Evolutionary conservation across 2,888 invertebrate genomes (phyloP), one percentile per base, ranked within the genome.

Genomic region (Plebejus argus): DNA sequence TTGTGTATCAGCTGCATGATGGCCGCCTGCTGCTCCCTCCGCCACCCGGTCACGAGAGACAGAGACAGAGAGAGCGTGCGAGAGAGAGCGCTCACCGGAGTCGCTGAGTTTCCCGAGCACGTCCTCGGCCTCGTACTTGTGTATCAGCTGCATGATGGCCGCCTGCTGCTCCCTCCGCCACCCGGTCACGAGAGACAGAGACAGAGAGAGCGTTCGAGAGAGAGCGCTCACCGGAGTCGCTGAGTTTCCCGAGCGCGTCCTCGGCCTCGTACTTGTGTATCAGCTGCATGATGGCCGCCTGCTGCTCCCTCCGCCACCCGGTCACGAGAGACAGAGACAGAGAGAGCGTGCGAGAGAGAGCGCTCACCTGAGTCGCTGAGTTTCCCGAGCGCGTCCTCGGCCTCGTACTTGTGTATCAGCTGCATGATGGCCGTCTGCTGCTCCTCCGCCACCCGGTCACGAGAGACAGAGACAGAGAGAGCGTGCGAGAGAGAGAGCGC

Each of bases 271-370:
- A 95, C 80, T 95, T 94, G 80, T 95, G 93, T 33, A 94, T 93
- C 58, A 94, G 90, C 82, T 95, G 95, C 86, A 95, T 91, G n/a
- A 95, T 94, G 1, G 95, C 92, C 12, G 95, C 93, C 82, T 96
- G 95, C 87, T 96, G 96, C 84, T 96, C 96, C n/a, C 87, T 96
- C 96, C 76, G 96, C 95, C 79, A 96, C 96, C 91, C 98, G 83
- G 18, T 77, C 77, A 7, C 10, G 28, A 28, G 28, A 28, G 28
- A 28, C 28, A 28, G 28, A 28, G 28, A 28, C 28, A 28, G 28
- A 28, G 28, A 28, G 28, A 28, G 28, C 28, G 28, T 28, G 28
- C 28, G 28, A 28, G 35, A 35, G 35, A 35, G 35, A 35, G 35
- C 8, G 35, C 35, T 49, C 49, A 93, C 94, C 94, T 8, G 92